phyloP scores from a whole-genome alignment of 2,888 invertebrate species.

The Morpho helenor region DNA sequence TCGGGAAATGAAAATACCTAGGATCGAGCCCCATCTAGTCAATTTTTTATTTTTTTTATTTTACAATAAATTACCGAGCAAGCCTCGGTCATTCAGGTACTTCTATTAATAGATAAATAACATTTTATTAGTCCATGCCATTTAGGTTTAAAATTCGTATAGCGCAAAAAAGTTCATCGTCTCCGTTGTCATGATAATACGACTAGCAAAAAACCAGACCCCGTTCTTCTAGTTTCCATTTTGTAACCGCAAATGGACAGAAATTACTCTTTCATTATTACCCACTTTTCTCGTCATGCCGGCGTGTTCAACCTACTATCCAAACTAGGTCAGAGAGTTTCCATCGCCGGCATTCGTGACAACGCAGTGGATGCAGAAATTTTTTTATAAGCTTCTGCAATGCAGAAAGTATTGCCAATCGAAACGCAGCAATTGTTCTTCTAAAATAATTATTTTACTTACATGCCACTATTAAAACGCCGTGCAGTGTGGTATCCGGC shows the following conservation, averaged over 20 bases:
- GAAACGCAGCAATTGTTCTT: too few species aligned
- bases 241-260: constrained; percentile 12
- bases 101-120: too few species aligned
- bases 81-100: too few species aligned
- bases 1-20: too few species aligned
- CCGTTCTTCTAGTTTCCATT: constrained; percentile 6
- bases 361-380: constrained; percentile 11
- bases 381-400: constrained; percentile 8
- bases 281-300: constrained; percentile 24
- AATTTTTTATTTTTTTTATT: too few species aligned
- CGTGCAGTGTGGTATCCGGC: too few species aligned
- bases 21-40: too few species aligned
- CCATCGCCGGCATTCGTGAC: constrained; percentile 20
- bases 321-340: constrained; percentile 27
- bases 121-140: not conserved
- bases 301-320: constrained; percentile 15
- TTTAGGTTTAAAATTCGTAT: not conserved
- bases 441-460: too few species aligned
- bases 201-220: constrained; percentile 11
- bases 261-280: constrained; percentile 23
- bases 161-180: not conserved
- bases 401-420: too few species aligned
- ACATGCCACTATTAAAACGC: too few species aligned
- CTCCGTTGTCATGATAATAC: not conserved
- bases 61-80: too few species aligned